phyloP scores from a whole-genome alignment of 2,888 invertebrate species.

The Leptogaster cylindrica region DNA sequence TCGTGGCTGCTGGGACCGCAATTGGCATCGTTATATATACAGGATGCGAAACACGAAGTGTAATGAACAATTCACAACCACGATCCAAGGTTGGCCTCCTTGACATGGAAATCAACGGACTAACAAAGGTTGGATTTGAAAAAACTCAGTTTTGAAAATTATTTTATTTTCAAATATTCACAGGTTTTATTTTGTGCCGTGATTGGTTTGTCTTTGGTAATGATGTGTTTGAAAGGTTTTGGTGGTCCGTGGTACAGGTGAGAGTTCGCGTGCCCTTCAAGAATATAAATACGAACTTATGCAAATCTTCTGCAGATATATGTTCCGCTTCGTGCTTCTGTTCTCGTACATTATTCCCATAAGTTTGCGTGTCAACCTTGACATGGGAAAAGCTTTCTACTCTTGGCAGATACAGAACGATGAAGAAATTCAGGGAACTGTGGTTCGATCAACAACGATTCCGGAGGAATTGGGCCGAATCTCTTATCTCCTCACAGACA shows the following conservation, averaged over 20 bases:
- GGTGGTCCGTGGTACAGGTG: constrained; percentile 88
- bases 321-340: constrained; percentile 94
- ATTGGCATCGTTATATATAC: constrained; percentile 94
- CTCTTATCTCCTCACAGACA: constrained; percentile 95
- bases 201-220: constrained; percentile 85
- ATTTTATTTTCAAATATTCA: constrained; percentile 31
- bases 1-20: constrained; percentile 95
- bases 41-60: constrained; percentile 93
- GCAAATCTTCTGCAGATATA: constrained; percentile 72
- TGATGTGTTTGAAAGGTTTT: constrained; percentile 97
- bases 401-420: constrained; percentile 97
- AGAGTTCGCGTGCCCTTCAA: no score
- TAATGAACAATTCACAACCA: constrained; percentile 98
- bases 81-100: constrained; percentile 95
- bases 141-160: not conserved
- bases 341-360: constrained; percentile 99
- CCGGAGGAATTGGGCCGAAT: constrained; percentile 98
- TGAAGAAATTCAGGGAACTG: constrained; percentile 89
- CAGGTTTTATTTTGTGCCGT: constrained; percentile 88
- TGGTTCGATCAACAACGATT: constrained; percentile 96
- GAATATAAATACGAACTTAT: no score
- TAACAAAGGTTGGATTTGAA: constrained; percentile 76
- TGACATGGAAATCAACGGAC: constrained; percentile 94
- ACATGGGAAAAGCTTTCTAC: constrained; percentile 98
- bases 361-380: constrained; percentile 95